A percentile compares a stretch with the other conserved stretches of the same genome.
Evolutionary conservation across 2,888 invertebrate genomes (phyloP).

Genomic region (Abrostola tripartita): DNA sequence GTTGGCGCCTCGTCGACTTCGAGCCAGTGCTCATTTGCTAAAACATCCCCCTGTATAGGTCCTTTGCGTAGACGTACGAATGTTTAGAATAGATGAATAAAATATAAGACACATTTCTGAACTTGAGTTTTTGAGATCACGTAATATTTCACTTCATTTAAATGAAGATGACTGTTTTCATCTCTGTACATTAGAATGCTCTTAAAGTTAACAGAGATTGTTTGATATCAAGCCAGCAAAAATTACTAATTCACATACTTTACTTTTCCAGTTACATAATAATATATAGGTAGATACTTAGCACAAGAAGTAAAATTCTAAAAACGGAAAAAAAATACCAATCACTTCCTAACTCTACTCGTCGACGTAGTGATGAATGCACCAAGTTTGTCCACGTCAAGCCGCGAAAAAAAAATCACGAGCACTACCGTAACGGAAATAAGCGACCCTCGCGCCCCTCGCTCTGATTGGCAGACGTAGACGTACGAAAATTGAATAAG

Average conservation of each 20-base stretch:
- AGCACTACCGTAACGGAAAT: constrained; percentile 74
- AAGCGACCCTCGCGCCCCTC: constrained; percentile 71
- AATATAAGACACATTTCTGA: constrained; percentile 9
- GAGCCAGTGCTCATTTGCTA: constrained; percentile 81
- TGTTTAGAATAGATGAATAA: constrained; percentile 53
- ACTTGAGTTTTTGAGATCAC: not conserved
- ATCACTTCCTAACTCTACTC: constrained; percentile 60
- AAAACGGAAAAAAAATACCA: constrained; percentile 15
- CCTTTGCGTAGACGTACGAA: constrained; percentile 57
- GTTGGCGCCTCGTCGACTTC: constrained; percentile 70
- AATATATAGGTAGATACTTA: not conserved
- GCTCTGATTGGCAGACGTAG: constrained; percentile 78
- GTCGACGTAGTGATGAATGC: constrained; percentile 78
- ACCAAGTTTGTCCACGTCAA: constrained; percentile 82
- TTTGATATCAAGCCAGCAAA: too few relatives aligned
- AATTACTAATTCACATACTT: too few relatives aligned
- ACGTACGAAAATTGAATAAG: constrained; percentile 57
- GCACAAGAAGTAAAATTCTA: not conserved
- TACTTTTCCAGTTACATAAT: too few relatives aligned
- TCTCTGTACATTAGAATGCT: too few relatives aligned
- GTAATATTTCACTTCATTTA: too few relatives aligned
- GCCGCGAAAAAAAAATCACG: constrained; percentile 75
- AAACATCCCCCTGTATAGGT: constrained; percentile 74
- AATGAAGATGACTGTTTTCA: too few relatives aligned
- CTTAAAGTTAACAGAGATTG: too few relatives aligned